Evolutionary conservation across 2,888 invertebrate genomes (phyloP), one percentile per base, ranked within the genome.

Genomic region (Stenchaetothrips biformis): DNA sequence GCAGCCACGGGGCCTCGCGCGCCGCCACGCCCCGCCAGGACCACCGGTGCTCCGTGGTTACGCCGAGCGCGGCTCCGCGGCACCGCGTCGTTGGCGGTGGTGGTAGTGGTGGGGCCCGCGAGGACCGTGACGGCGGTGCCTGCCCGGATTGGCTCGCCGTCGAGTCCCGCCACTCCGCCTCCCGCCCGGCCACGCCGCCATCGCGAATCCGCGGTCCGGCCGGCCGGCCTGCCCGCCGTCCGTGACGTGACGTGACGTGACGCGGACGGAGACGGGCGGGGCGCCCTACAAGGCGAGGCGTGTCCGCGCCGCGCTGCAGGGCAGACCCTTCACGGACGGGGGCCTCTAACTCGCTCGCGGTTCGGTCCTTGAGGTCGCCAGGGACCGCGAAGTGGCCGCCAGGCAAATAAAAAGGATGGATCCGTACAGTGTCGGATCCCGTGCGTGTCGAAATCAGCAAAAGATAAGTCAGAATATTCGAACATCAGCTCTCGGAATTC

Each of bases 71-170:
- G 18, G 59, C 59, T 16, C 59, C 59, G 59, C 59, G 6, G 53
- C 16, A 53, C 53, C 53, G 59, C 59, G 59, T 6, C 18, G 18
- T 59, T 59, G 59, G 59, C 59, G 59, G 59, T 18, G 4, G 37
- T 37, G 37, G 37, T n/a, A n/a, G n/a, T 37, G 37, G 37, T 37
- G 37, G 37, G 37, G 37, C 37, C 37, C 37, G 37, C 37, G 37
- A 37, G 37, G 37, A 37, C 37, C 37, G 37, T 37, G 37, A 37
- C 37, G 37, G 37, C 37, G 37, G 37, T 37, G 37, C 37, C 37
- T 13, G 18, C 53, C 53, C 16, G 53, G 53, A 53, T 53, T 53
- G 80, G 80, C 78, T 80, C 62, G 80, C 37, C 80, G 78, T 77
- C 80, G 78, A 62, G 21, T 25, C 78, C 47, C 80, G 48, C 77